A percentile compares a stretch with the other conserved stretches of the same genome.
Conservation (phyloP, 2,113 vertebrate species). For the Tringa solitaria region DNA sequence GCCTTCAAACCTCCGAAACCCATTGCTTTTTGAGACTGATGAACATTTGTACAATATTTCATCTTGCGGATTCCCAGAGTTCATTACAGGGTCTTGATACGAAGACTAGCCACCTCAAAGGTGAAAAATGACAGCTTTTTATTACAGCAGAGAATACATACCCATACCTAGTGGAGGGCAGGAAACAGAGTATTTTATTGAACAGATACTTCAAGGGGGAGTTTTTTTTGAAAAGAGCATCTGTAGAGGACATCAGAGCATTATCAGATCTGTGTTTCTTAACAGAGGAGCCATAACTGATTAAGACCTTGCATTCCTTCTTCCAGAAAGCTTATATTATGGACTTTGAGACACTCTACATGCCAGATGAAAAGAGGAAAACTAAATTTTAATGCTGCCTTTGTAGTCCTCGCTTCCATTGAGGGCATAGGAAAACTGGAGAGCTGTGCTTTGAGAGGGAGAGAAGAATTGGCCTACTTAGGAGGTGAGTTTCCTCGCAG, state of each 20-base stretch:
- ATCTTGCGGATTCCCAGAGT: background rate
- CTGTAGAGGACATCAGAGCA: background rate
- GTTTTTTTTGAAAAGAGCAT: background rate
- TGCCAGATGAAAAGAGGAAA: background rate
- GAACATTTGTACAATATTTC: background rate
- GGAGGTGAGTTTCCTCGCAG: background rate
- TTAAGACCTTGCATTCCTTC: background rate
- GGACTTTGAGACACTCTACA: background rate
- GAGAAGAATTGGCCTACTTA: background rate
- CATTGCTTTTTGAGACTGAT: background rate
- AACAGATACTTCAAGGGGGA: background rate
- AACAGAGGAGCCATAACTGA: background rate
- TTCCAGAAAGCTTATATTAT: background rate
- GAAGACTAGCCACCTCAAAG: background rate
- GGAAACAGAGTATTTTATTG: background rate
- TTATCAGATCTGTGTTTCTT: background rate
- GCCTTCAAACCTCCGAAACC: background rate
- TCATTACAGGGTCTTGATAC: background rate
- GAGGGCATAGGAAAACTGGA: background rate
- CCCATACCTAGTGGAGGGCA: background rate
- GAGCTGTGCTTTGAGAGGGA: background rate
- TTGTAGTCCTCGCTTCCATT: background rate
- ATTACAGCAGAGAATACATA: background rate
- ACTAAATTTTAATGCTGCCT: background rate
- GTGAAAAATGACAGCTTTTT: background rate